Evolutionary conservation across 2,113 vertebrate species (phyloP).

Genomic region (Psophia crepitans): DNA sequence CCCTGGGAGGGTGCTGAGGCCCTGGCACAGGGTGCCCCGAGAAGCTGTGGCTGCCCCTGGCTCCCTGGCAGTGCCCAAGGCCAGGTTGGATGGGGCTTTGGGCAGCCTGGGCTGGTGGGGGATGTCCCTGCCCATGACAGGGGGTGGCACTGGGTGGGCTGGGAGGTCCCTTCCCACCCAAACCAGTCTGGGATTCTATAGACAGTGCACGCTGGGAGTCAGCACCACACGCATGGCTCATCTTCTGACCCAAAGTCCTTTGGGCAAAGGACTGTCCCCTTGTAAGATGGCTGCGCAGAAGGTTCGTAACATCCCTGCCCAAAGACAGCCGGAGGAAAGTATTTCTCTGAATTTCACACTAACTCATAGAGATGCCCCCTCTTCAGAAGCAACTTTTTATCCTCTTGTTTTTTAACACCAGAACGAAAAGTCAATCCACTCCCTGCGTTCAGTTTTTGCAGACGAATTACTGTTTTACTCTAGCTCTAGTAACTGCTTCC

Average conservation of each 20-base stretch:
- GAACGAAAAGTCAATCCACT: not conserved
- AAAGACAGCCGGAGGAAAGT: not conserved
- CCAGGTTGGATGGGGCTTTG: too few relatives aligned
- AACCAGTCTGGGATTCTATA: too few relatives aligned
- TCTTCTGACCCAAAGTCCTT: fast-evolving
- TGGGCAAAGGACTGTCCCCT: not conserved
- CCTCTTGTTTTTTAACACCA: not conserved
- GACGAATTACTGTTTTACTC: not conserved
- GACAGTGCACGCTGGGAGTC: too few relatives aligned
- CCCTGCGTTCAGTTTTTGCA: not conserved
- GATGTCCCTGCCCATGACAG: too few relatives aligned
- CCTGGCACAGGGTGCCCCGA: too few relatives aligned
- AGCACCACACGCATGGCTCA: not conserved
- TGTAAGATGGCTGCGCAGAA: not conserved
- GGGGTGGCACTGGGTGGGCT: too few relatives aligned
- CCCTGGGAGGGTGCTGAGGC: too few relatives aligned
- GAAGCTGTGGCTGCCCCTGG: too few relatives aligned
- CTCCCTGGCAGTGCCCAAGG: too few relatives aligned
- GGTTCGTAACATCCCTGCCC: not conserved
- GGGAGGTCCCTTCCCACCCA: too few relatives aligned
- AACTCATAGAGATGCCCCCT: not conserved
- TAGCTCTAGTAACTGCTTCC: not conserved
- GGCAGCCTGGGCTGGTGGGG: too few relatives aligned
- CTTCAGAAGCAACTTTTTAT: not conserved
- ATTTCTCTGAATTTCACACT: not conserved